Base-by-base conservation (phyloP, 2,113 vertebrate species). In the Acanthochromis polyacanthus region DNA sequence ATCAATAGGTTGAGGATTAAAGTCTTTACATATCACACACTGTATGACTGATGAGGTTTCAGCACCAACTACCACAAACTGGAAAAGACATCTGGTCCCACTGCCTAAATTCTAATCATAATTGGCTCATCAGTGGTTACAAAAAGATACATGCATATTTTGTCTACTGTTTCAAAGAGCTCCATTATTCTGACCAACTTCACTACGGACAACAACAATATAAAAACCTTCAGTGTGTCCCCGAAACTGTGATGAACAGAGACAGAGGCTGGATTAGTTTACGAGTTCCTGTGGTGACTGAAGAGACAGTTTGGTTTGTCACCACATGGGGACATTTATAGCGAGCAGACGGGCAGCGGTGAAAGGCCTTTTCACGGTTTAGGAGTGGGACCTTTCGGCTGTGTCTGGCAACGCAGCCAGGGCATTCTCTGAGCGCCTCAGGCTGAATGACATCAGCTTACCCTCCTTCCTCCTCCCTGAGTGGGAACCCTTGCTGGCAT, bases 381-480 rank as follows among this genome's bases (percentile, higher is more conserved):
- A 2, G 10, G 64, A 76, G 69, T 46, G 70, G 77, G 80, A 56
- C 72, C 59, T 75, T 76, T 60, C 32, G 64, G 79, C 71, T 43
- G 75, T 53, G 74, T 75, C 81, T 73, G 80, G 83, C 70, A 65
- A 75, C 88, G 75, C 72, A 71, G 38, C 65, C 36, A 40, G 74
- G 57, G 69, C 65, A 74, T 77, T 87, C 78, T 78, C 61, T 65
- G 55, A 74, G 55, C 51, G 71, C 82, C 71, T 71, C 28, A 5
- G 67, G 56, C 73, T 79, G 51, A 85, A 82, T 83, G 85, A 87
- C 86, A 82, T 88, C 78, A 80, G 74, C 60, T 71, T 19, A 65
- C 77, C 75, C 81, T 69, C 76, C 80, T 81, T 78, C 57, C 71
- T 69, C 80, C 71, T 83, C 59, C 52, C 65, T 69, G 75, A 77